Percentiles rank a stretch among this genome's conserved stretches.
Evolutionary conservation across 35 echinoderm and acorn worm species (phyloP).

Genomic region (Ptychodera flava): DNA sequence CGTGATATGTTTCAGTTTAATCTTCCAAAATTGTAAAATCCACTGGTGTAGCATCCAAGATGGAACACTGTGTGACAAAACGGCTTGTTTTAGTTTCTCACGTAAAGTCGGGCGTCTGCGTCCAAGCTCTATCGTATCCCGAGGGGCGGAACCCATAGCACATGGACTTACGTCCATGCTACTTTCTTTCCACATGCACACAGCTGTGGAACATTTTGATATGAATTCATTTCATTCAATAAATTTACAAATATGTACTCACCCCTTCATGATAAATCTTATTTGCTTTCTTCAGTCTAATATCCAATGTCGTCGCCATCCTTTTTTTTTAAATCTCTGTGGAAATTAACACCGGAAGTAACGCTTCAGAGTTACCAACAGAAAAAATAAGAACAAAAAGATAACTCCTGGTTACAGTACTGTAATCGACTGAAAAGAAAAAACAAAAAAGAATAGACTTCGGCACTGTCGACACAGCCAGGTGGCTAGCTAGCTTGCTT

Average conservation of each 20-base stretch:
- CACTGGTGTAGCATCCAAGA: no score
- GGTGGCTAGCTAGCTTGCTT: no score
- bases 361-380: no score
- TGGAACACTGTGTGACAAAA: not conserved
- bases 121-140: not conserved
- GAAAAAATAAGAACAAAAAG: no score
- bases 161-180: not conserved
- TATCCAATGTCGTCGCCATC: conserved; percentile 40
- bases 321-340: not conserved
- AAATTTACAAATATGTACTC: conserved; percentile 8
- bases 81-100: not conserved
- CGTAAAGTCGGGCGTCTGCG: not conserved
- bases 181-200: not conserved
- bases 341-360: no score
- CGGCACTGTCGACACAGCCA: no score
- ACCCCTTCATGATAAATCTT: conserved; percentile 87
- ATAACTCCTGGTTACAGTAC: no score
- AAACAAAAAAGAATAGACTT: no score
- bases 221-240: no score
- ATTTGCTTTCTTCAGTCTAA: conserved; percentile 73
- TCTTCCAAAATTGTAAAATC: no score
- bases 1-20: no score
- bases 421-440: no score
- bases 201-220: not conserved
- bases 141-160: not conserved